Conservation (phyloP, 2,797 vertebrate genomes). For the Eutrigla gurnardus region DNA sequence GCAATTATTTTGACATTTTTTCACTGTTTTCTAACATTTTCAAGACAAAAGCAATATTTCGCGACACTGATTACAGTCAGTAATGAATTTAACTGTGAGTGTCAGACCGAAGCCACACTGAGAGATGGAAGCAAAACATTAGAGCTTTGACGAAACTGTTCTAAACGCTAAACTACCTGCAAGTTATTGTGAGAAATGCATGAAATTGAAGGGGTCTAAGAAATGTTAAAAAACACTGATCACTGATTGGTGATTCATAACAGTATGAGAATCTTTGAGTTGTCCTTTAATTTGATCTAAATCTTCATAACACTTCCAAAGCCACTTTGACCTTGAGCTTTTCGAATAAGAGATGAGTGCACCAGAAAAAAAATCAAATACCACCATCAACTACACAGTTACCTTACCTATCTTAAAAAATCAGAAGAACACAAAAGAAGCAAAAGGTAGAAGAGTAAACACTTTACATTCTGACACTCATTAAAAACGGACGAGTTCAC, state of each 20-base stretch:
- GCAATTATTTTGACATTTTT: background rate
- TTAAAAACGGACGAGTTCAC: conserved; percentile 75
- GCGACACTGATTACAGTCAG: background rate
- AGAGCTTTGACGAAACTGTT: background rate
- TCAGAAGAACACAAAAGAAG: conserved; percentile 61
- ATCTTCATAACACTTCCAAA: conserved; percentile 38
- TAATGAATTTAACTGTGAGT: background rate
- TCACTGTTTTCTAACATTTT: background rate
- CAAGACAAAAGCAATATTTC: background rate
- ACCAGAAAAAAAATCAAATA: conserved; percentile 42
- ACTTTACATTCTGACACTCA: conserved; percentile 77
- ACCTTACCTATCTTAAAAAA: conserved; percentile 54
- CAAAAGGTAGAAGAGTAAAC: conserved; percentile 72
- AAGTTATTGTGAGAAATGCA: conserved; percentile 6
- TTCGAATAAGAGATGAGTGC: conserved; percentile 30
- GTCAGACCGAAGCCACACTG: background rate
- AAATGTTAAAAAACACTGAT: conserved; percentile 23
- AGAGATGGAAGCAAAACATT: background rate
- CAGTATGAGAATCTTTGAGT: conserved; percentile 22
- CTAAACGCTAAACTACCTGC: background rate
- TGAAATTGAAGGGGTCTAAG: background rate
- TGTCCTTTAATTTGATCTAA: conserved; percentile 50
- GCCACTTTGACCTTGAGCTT: conserved; percentile 36
- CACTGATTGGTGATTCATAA: conserved; percentile 24
- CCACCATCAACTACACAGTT: conserved; percentile 44